Evolutionary conservation across 2,113 vertebrate genomes (phyloP).

Genomic region (Misgurnus anguillicaudatus): DNA sequence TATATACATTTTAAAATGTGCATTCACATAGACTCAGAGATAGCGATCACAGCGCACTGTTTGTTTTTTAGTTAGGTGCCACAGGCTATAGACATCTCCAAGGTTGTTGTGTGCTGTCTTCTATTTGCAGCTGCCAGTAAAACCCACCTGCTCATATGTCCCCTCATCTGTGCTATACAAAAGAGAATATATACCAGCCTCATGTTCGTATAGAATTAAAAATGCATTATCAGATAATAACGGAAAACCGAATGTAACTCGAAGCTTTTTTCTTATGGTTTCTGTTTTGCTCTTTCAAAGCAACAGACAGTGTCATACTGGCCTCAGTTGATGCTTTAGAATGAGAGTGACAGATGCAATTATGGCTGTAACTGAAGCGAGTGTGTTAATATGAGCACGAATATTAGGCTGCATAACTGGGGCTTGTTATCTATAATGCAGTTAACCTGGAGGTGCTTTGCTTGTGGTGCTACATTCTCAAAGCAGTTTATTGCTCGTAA

Average conservation of each 20-base stretch:
- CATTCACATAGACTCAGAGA: background rate
- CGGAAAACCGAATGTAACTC: background rate
- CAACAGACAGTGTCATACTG: background rate
- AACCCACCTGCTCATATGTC: slow-evolving; percentile 12
- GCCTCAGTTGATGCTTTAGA: slow-evolving; percentile 42
- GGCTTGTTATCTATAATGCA: slow-evolving; percentile 53
- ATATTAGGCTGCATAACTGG: slow-evolving; percentile 45
- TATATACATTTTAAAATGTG: background rate
- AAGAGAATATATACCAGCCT: background rate
- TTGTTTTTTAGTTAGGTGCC: background rate
- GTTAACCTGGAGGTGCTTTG: slow-evolving; percentile 46
- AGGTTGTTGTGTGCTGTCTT: slow-evolving; percentile 11
- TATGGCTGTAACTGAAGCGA: slow-evolving; percentile 49
- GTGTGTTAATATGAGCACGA: slow-evolving; percentile 46
- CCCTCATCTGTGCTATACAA: slow-evolving; percentile 1
- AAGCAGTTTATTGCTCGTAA: slow-evolving; percentile 37
- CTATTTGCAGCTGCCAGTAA: slow-evolving; percentile 15
- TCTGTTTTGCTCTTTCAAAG: slow-evolving; percentile 36
- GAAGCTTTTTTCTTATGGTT: slow-evolving; percentile 6
- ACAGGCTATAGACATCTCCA: background rate
- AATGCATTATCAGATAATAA: background rate
- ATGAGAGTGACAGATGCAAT: slow-evolving; percentile 55
- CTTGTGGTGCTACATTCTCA: slow-evolving; percentile 18
- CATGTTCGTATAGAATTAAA: background rate
- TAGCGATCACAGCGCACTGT: background rate